A percentile compares a stretch with the other conserved stretches of the same genome.
phyloP scores from a whole-genome alignment of 2,888 invertebrate genomes.

The Andrena fulva region DNA sequence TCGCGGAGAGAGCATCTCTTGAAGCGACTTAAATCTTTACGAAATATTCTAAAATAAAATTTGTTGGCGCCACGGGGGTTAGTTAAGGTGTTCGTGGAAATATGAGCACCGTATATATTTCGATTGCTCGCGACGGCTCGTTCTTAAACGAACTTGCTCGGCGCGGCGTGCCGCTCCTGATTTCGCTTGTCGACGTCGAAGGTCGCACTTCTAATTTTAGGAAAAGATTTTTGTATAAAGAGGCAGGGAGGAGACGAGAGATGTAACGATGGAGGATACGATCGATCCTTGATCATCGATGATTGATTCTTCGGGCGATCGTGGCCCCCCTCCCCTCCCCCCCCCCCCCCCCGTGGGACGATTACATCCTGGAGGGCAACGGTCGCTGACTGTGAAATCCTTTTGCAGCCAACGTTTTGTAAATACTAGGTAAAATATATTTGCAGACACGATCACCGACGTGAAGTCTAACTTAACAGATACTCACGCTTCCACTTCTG shows the following conservation, averaged over 20 bases:
- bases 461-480: conserved; percentile 48
- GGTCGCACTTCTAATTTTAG: conserved; percentile 54
- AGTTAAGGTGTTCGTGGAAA: conserved; percentile 9
- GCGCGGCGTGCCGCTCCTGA: conserved; percentile 36
- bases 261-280: conserved; percentile 11
- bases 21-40: background rate
- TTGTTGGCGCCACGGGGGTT: conserved; percentile 4
- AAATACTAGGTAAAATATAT: conserved; percentile 66
- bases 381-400: conserved; percentile 33
- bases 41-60: conserved; percentile 1
- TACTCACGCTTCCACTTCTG: conserved; percentile 69
- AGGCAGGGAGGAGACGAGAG: conserved; percentile 27
- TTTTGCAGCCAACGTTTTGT: conserved; percentile 60
- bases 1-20: background rate
- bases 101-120: conserved; percentile 41
- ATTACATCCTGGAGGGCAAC: conserved; percentile 7
- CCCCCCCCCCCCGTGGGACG: conserved; percentile 16
- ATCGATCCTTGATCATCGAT: conserved; percentile 11
- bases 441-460: conserved; percentile 55
- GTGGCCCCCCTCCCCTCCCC: conserved; percentile 25
- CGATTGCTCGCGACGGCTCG: conserved; percentile 37
- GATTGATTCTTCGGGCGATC: conserved; percentile 10
- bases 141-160: conserved; percentile 40
- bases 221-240: conserved; percentile 49
- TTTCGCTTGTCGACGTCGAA: conserved; percentile 55